Conservation (phyloP, 2,113 vertebrate species). For the Pandion haliaetus region DNA sequence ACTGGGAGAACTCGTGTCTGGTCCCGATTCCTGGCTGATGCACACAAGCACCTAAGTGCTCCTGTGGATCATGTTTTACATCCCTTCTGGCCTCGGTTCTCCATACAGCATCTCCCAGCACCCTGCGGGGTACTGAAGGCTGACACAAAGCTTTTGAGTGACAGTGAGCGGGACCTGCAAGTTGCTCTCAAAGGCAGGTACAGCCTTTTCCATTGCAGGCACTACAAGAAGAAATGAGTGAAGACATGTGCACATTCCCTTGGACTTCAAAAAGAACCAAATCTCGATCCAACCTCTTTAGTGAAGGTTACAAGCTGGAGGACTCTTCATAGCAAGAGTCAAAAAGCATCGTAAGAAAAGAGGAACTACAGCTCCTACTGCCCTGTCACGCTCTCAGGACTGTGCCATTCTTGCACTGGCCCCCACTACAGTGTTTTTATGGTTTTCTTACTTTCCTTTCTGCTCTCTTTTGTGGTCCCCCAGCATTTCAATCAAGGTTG, state of each 20-base stretch:
- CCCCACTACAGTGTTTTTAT: neutral
- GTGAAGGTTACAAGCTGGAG: neutral
- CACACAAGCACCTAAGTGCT: neutral
- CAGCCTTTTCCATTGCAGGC: neutral
- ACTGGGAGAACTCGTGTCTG: neutral
- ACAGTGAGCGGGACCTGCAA: accelerated
- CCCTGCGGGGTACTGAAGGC: neutral
- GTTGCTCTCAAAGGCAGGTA: neutral
- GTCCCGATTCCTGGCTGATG: neutral
- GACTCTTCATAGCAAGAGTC: neutral
- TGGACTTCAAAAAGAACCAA: neutral
- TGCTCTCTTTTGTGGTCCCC: neutral
- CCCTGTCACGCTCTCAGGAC: neutral
- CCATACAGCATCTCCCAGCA: neutral
- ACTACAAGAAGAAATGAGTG: neutral
- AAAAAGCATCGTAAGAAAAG: neutral
- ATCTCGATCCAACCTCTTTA: neutral
- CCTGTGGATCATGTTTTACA: neutral
- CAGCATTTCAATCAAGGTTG: constrained; percentile 1
- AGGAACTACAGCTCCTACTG: neutral
- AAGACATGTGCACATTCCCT: neutral
- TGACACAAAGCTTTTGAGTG: neutral
- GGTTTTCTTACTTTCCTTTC: neutral
- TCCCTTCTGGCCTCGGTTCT: neutral
- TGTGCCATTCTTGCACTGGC: neutral